These are phyloP conservation scores for Gymnoscopelus microlampas DNA, from an alignment of 2,797 vertebrate genomes.

Conservation along the genomic window DNA sequence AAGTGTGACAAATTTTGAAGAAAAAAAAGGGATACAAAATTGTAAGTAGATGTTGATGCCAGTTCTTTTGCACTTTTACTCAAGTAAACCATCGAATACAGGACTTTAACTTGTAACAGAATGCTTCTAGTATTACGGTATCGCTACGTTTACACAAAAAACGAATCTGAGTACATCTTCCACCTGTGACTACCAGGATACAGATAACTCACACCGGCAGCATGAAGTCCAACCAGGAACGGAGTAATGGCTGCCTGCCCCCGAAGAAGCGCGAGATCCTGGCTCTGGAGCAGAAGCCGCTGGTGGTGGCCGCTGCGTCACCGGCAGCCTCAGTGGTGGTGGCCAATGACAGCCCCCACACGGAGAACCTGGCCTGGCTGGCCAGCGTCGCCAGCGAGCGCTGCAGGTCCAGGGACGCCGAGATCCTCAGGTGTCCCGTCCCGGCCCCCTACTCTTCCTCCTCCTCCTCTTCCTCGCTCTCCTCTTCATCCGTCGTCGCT, in stretches of 20 bases:
- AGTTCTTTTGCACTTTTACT: too few relatives aligned
- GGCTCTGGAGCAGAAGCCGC: conserved; percentile 91
- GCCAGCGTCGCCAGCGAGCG: conserved; percentile 86
- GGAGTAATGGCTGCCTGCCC: conserved; percentile 98
- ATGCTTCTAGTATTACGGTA: too few relatives aligned
- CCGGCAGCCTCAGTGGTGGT: conserved; percentile 56
- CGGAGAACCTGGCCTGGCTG: conserved; percentile 94
- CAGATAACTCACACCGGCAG: conserved; percentile 39
- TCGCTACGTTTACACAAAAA: too few relatives aligned
- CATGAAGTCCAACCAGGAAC: conserved; percentile 99
- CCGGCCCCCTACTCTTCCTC: conserved; percentile 75
- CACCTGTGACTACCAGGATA: not conserved
- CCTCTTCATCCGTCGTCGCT: conserved; percentile 79
- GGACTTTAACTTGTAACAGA: too few relatives aligned
- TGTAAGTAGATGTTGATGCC: too few relatives aligned
- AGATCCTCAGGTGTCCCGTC: conserved; percentile 66
- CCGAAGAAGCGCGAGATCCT: conserved; percentile 98
- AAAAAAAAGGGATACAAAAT: too few relatives aligned
- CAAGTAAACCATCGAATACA: too few relatives aligned
- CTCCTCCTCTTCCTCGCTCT: conserved; percentile 65
- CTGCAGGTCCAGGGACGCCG: conserved; percentile 79
- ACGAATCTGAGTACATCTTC: too few relatives aligned
- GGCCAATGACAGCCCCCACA: conserved; percentile 87
- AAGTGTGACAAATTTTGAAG: too few relatives aligned
- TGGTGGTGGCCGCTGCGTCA: conserved; percentile 73